Percentiles rank a stretch among this genome's conserved stretches.
Conservation (phyloP, 2,113 vertebrate species). For the Indri indri region DNA sequence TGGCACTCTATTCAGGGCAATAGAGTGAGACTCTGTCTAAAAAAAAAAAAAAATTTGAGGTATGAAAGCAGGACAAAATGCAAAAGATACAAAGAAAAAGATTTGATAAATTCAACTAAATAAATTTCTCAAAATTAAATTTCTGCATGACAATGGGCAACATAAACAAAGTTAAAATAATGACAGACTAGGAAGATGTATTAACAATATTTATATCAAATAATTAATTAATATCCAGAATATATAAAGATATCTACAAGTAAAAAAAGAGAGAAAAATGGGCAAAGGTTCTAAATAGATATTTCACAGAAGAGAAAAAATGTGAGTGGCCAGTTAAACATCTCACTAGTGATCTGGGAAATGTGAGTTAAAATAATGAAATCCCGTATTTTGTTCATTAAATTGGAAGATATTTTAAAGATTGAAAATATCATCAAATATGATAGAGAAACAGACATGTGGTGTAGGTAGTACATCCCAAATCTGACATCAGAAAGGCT, state of each 20-base stretch:
- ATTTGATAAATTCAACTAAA: not conserved
- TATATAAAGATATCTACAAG: not conserved
- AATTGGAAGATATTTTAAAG: not conserved
- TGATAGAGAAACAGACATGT: not conserved
- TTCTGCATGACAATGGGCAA: not conserved
- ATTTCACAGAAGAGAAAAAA: slow-evolving; percentile 16
- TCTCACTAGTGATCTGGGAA: not conserved
- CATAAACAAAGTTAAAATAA: slow-evolving; percentile 36
- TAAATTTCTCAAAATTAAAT: not conserved
- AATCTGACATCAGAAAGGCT: not conserved
- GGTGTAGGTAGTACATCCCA: not conserved
- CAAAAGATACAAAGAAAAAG: not conserved
- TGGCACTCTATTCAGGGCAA: no score
- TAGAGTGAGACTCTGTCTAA: no score
- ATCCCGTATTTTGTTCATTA: not conserved
- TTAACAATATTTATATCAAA: not conserved
- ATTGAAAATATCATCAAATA: not conserved
- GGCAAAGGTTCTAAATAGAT: not conserved
- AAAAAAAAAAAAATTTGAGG: no score
- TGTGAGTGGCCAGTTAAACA: not conserved
- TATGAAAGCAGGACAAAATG: not conserved
- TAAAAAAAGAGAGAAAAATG: not conserved
- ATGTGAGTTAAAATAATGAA: not conserved
- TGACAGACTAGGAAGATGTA: not conserved
- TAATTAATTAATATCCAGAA: not conserved